Evolutionary conservation across 2,888 invertebrate species (phyloP), one percentile per base, ranked within the genome.

Genomic region (Phortica magna): DNA sequence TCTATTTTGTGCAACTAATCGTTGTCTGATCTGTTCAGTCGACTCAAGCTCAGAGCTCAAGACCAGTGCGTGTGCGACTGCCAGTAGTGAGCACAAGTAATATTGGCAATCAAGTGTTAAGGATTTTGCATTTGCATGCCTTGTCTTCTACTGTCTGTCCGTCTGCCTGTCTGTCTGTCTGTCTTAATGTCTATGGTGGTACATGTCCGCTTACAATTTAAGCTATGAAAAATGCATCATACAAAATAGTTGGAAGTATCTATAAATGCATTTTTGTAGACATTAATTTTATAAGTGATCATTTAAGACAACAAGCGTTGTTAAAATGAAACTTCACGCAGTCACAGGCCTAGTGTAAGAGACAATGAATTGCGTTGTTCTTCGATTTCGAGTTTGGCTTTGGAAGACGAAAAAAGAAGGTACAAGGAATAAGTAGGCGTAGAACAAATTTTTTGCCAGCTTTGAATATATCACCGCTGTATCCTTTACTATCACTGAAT

Each of bases 241-340:
- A 22, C 31, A 14, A 55, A 55, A 17, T 55, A 61, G 19, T 7
- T 68, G 2, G 17, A 68, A 68, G 68, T 68, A 70, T 70, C 70
- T 70, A 53, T 53, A 70, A 70, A 53, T 70, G 70, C 22, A 17
- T 48, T 72, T 75, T 78, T 75, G 78, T 77, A 76, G 39, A 74
- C 79, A 81, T 84, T 79, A 73, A 81, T 81, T 76, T 80, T 75
- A 79, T 67, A 70, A 72, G 68, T 72, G 68, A 70, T 59, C 76
- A 75, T 73, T 68, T 68, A 39, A 31, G 14, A 31, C 39, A 64
- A 64, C 64, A 64, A 64, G 48, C 48, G 0, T 14, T 48, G 48
- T 48, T 48, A 12, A 9, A 14, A 48, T 14, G 48, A 14, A 48
- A 14, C 14, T 12, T 48, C 7, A 14, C 14, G 14, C 48, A 48